Percentiles rank a stretch among this genome's conserved stretches.
These are phyloP conservation scores for Basileuterus tristriatus DNA, from an alignment of 2,797 vertebrate genomes.

Conservation along the genomic window DNA sequence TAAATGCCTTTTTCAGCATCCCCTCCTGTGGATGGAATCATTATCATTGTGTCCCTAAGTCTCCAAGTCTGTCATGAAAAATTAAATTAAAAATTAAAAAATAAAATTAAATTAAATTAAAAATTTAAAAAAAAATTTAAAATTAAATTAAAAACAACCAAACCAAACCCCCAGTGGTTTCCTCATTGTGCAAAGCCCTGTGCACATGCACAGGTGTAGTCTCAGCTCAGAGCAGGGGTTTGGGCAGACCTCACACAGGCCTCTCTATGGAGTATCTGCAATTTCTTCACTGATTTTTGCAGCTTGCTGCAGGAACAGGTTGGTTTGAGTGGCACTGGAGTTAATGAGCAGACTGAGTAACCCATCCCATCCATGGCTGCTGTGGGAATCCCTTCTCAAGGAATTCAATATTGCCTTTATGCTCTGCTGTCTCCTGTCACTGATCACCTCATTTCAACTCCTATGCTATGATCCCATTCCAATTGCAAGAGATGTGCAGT, in stretches of 20 bases:
- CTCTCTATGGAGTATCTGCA: not conserved
- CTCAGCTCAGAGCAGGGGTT: not conserved
- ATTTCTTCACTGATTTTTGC: not conserved
- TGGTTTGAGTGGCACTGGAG: not conserved
- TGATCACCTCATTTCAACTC: not conserved
- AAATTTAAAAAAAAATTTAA: too few species aligned
- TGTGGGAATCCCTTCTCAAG: not conserved
- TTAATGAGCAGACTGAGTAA: not conserved
- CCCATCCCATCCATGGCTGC: not conserved
- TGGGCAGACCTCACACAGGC: not conserved
- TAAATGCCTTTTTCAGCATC: not conserved
- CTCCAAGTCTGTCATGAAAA: not conserved
- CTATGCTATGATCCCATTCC: not conserved
- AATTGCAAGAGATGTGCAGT: not conserved
- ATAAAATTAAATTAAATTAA: too few species aligned
- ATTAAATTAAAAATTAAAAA: not conserved
- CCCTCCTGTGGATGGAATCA: not conserved
- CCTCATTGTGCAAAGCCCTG: not conserved
- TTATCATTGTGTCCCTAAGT: not conserved
- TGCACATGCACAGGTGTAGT: not conserved
- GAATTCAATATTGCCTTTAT: not conserved
- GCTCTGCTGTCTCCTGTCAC: not conserved
- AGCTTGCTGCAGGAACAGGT: not conserved
- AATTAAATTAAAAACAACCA: not conserved
- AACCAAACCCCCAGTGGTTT: not conserved